Evolutionary conservation across 1,140 invertebrate genomes (phyloP).

Genomic region (Pararge aegeria): DNA sequence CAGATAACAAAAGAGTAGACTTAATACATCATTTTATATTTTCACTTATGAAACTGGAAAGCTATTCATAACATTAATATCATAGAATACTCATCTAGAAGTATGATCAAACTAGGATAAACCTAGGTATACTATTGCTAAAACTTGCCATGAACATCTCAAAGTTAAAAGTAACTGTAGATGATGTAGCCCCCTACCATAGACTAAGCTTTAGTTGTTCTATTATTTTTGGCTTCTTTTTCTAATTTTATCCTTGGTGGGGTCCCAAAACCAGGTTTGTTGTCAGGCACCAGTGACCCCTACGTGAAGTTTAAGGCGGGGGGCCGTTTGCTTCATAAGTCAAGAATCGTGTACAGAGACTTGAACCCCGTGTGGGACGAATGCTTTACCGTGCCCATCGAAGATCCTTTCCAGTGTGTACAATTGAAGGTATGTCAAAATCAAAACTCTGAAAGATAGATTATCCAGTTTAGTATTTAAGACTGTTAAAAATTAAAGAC

Average conservation of each 20-base stretch:
- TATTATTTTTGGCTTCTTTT: conserved; percentile 68
- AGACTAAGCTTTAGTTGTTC: conserved; percentile 46
- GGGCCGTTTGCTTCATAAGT: conserved; percentile 95
- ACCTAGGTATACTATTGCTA: neutral
- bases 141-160: neutral
- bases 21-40: too few species aligned
- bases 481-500: too few species aligned
- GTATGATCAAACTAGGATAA: too few species aligned
- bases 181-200: conserved; percentile 24
- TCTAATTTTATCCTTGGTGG: conserved; percentile 65
- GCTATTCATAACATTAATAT: too few species aligned
- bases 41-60: too few species aligned
- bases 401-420: conserved; percentile 94
- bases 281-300: conserved; percentile 96
- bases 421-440: conserved; percentile 87
- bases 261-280: conserved; percentile 73
- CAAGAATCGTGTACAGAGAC: conserved; percentile 93
- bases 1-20: too few species aligned
- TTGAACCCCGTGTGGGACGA: conserved; percentile 98
- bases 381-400: conserved; percentile 95
- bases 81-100: too few species aligned
- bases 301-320: conserved; percentile 98
- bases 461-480: neutral
- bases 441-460: neutral
- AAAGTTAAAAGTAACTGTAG: neutral